phyloP scores from a whole-genome alignment of 2,113 vertebrate species.

The Archilochus colubris region DNA sequence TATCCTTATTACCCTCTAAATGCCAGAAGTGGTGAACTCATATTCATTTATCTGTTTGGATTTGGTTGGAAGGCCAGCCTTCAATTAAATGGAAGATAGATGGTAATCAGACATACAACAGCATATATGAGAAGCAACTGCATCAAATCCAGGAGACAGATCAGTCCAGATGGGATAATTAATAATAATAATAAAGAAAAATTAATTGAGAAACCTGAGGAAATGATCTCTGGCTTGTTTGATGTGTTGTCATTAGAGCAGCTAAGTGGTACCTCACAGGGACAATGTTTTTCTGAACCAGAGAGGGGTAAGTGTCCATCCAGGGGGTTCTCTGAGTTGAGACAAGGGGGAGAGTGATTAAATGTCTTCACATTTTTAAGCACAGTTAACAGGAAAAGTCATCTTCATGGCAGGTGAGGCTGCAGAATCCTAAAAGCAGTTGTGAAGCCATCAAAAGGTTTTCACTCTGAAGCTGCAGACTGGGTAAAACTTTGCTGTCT shows the following conservation, averaged over 20 bases:
- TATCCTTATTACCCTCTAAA: constrained; percentile 5
- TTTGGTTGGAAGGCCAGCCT: neutral
- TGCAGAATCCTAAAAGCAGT: neutral
- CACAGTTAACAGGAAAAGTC: neutral
- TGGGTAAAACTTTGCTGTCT: neutral
- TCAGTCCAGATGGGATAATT: neutral
- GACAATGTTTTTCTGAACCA: neutral
- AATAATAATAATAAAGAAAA: neutral
- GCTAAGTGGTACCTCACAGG: neutral
- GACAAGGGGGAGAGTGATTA: neutral
- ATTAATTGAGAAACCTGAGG: neutral
- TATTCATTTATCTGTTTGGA: neutral
- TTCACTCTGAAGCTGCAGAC: neutral
- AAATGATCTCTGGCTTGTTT: neutral
- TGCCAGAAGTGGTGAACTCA: neutral
- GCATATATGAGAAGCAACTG: neutral
- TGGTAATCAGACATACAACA: neutral
- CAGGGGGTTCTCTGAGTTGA: neutral
- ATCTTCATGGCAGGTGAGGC: neutral
- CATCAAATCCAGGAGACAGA: neutral
- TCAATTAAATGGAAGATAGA: neutral
- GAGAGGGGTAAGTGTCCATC: neutral
- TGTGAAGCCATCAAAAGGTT: neutral
- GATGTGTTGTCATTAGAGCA: neutral
- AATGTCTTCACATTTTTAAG: neutral